Conservation (phyloP, 2,888 invertebrate species). For the Agrochola circellaris region DNA sequence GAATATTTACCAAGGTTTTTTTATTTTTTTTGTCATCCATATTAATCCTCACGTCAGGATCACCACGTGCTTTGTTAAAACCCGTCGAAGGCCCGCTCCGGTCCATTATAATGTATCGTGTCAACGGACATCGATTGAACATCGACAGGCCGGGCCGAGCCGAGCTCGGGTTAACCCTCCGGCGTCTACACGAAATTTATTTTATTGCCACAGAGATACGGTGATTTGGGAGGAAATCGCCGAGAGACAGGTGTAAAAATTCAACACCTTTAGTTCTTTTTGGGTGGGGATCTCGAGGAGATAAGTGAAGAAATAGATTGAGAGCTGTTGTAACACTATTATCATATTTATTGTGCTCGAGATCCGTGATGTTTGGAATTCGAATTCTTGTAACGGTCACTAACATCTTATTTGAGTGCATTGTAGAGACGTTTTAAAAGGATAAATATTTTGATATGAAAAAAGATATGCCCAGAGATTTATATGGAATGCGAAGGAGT, state of each 20-base stretch:
- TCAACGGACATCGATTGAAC: constrained; percentile 90
- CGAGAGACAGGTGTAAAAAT: constrained; percentile 90
- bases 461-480: constrained; percentile 80
- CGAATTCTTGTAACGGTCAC: constrained; percentile 78
- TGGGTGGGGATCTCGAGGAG: constrained; percentile 80
- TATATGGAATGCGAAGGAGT: constrained; percentile 81
- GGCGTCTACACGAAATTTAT: constrained; percentile 90
- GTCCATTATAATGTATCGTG: constrained; percentile 90
- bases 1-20: constrained; percentile 79
- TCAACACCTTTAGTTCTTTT: constrained; percentile 88
- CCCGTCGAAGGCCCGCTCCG: constrained; percentile 86
- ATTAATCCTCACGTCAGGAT: constrained; percentile 90
- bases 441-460: constrained; percentile 81
- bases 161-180: constrained; percentile 85
- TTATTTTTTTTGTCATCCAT: constrained; percentile 85
- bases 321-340: constrained; percentile 84
- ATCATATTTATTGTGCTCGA: constrained; percentile 85
- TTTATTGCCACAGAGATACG: constrained; percentile 90
- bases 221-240: constrained; percentile 89
- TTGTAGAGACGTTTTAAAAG: constrained; percentile 72
- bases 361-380: constrained; percentile 78
- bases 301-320: constrained; percentile 88
- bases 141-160: constrained; percentile 84
- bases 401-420: constrained; percentile 76
- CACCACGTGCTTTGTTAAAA: constrained; percentile 90